Base-by-base conservation (phyloP, 2,888 invertebrate species). In the Netelia inedita region DNA sequence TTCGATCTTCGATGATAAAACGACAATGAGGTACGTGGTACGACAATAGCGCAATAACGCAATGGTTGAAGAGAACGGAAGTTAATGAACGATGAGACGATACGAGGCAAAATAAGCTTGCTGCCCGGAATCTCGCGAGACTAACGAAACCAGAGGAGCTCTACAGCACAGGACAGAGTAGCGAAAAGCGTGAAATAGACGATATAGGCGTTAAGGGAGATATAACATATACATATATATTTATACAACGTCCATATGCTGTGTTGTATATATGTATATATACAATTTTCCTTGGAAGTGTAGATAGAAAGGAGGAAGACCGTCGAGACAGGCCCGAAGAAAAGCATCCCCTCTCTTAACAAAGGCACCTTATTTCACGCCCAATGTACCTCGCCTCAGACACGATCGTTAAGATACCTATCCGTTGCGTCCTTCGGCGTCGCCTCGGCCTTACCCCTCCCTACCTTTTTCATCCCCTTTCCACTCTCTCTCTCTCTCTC, bases 401-500 rank as follows among this genome's bases (percentile, higher is more conserved):
- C 91, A 90, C 88, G 91, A 92, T 92, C 92, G 91, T 92, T 92
- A 92, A 91, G 92, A 92, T 91, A 90, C 89, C 90, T 89, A 91
- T 91, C 91, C 85, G 28, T 63, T 55, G 16, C 74, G 79, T 85
- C 75, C 82, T 84, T 84, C 72, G 80, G 28, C 53, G 28, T 88
- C 85, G 88, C 88, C 87, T 68, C 59, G 57, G 66, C 61, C 68
- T 83, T 19, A 71, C 71, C 73, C 79, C 66, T 19, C 82, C 16
- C 28, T 65, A 1, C 16, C 65, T 35, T 59, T 65, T 82, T 59
- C 43, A 41, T 66, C 43, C 63, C 19, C 35, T 23, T 63, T 21
- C 16, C 35, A 14, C 57, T 19, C 43, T 50, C 41, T 65, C 43
- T 55, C 19, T 46, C 28, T 28, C 35, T 35, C 41, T 63, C 23